Base-by-base conservation (phyloP, 92 coral and sea anemone species). In the Galaxea fascicularis region DNA sequence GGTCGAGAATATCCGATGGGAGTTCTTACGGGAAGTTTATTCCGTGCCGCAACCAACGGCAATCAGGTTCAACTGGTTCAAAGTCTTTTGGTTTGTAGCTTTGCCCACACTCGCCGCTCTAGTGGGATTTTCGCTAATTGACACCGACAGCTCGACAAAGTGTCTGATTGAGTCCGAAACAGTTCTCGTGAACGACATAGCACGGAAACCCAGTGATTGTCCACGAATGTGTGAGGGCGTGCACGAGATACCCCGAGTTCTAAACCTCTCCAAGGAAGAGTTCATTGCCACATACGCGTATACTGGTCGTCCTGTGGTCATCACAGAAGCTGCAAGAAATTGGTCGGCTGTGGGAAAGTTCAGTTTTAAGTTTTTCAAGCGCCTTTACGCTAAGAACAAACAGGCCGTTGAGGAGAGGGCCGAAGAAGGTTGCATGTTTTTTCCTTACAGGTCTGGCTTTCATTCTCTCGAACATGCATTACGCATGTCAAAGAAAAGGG, bases 361-460 rank as follows among this genome's bases (percentile, higher is more conserved):
- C 83, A 89, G 89, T 49, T 96, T 86, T 71, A 80, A 82, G 71
- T 96, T 91, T 74, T 74, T 97, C 24, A 92, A 93, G 28, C 85
- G 87, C 17, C 89, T 97, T 17, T 93, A 97, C 79, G 91, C 93
- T 51, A 87, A 82, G 28, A 94, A 89, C 82, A 87, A 76, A 53
- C 93, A 85, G 9, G 91, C 99, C 0, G 91, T 90, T 69, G 83
- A 80, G 27, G 76, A 79, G 21, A 91, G 90, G 22, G 92, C 86
- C 25, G 98, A 95, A 7, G 91, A 91, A 14, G 98, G 95, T 11
- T 97, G 99, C 52, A 92, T 89, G 46, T 97, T 97, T 84, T 97
- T 97, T 67, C 94, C 99, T 53, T 97, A 97, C 86, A 90, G 91
- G 53, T 91, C 99, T 0, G 95, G 95, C 64, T 97, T 97, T 58